phyloP scores from a whole-genome alignment of 2,797 vertebrate species.

The Phrynocephalus vlangalii region DNA sequence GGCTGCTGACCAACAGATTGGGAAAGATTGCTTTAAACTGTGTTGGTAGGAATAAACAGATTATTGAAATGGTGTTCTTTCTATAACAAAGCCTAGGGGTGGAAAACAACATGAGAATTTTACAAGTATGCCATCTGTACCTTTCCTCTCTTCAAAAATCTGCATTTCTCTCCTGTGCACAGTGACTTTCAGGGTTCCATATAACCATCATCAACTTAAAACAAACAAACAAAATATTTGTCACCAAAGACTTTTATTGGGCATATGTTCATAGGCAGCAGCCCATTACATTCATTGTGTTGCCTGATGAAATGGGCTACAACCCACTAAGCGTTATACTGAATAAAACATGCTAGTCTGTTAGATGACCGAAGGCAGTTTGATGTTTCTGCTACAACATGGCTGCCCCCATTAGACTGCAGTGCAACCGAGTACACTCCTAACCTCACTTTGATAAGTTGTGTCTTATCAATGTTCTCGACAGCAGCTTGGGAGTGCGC shows the following conservation, averaged over 20 bases:
- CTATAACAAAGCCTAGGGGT: neutral
- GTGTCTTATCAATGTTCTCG: neutral
- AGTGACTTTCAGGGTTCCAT: too few species aligned
- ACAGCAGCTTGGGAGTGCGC: neutral
- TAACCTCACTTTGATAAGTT: neutral
- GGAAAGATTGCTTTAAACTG: neutral
- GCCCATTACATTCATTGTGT: too few species aligned
- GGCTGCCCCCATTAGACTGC: too few species aligned
- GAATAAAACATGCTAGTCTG: too few species aligned
- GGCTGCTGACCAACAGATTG: neutral
- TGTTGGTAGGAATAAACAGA: neutral
- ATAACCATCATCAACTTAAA: neutral
- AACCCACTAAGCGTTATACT: too few species aligned
- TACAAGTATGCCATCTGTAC: neutral
- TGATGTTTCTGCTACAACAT: too few species aligned
- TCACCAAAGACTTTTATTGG: too few species aligned
- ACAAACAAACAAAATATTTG: neutral
- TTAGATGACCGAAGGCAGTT: too few species aligned
- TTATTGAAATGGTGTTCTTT: neutral
- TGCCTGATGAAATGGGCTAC: too few species aligned
- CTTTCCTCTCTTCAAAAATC: neutral
- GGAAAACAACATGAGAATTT: neutral
- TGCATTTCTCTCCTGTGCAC: neutral
- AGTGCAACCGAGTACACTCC: neutral
- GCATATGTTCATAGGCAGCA: too few species aligned